phyloP scores from a whole-genome alignment of 2,113 vertebrate species.

The Mormyrus lacerda region DNA sequence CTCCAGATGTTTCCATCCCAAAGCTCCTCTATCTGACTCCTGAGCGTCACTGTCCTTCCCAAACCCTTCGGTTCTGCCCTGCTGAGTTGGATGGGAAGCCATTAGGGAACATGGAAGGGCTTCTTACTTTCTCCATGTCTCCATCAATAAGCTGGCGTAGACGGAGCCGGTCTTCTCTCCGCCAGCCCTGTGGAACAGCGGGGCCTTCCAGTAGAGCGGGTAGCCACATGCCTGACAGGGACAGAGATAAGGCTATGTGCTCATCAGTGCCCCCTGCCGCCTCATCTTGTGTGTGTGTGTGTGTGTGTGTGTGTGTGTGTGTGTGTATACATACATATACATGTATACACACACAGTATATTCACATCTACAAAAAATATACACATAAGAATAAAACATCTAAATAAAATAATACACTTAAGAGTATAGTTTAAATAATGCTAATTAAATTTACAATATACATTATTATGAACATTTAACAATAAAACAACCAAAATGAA shows the following conservation, averaged over 20 bases:
- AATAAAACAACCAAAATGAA: neutral
- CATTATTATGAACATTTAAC: neutral
- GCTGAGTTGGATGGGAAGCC: neutral
- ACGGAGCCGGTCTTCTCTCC: constrained; percentile 84
- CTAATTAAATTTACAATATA: neutral
- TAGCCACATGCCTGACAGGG: constrained; percentile 76
- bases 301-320: too few species aligned
- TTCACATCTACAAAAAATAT: neutral
- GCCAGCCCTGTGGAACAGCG: constrained; percentile 83
- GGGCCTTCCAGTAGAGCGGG: constrained; percentile 94
- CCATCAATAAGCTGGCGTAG: constrained; percentile 79
- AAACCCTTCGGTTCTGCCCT: neutral
- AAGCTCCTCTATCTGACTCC: neutral
- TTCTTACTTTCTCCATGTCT: constrained; percentile 92
- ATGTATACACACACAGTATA: neutral
- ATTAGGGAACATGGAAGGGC: neutral
- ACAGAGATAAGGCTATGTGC: neutral
- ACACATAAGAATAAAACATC: neutral
- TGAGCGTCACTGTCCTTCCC: neutral
- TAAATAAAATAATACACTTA: neutral
- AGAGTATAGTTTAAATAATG: neutral
- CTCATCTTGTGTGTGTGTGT: neutral
- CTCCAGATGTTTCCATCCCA: neutral
- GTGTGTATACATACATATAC: neutral
- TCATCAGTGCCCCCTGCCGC: neutral